phyloP scores from a whole-genome alignment of 2,888 invertebrate genomes.

The Polydrusus cervinus region DNA sequence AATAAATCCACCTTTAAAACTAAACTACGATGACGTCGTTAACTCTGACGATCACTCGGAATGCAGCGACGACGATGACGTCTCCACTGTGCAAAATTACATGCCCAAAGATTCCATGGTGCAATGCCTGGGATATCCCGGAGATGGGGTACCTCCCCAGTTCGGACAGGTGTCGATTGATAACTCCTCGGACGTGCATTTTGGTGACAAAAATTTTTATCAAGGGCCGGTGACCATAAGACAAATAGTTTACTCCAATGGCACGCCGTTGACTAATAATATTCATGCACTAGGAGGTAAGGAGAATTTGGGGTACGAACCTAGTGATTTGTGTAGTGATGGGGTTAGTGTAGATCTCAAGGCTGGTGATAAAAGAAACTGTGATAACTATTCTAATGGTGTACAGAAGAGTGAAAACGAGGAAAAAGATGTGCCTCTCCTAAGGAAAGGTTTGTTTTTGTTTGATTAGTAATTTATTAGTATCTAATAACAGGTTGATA shows the following conservation, averaged over 20 bases:
- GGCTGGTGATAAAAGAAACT: conserved; percentile 9
- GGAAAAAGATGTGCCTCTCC: neutral
- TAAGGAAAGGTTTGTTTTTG: conserved; percentile 2
- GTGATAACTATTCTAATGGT: conserved; percentile 1
- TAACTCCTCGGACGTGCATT: conserved; percentile 82
- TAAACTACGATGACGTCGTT: neutral
- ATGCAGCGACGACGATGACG: conserved; percentile 16
- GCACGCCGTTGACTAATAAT: conserved; percentile 24
- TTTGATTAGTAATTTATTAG: neutral
- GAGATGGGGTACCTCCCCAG: neutral
- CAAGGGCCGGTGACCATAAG: conserved; percentile 87
- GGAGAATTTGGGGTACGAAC: conserved; percentile 33
- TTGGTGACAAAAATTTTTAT: conserved; percentile 85
- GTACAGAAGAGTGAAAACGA: neutral
- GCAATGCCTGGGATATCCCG: conserved; percentile 26
- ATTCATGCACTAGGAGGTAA: neutral
- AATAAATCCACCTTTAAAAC: neutral
- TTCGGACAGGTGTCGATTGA: conserved; percentile 74
- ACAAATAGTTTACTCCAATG: conserved; percentile 76
- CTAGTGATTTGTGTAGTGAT: neutral
- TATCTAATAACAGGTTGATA: too few relatives aligned
- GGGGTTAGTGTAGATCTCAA: conserved; percentile 3
- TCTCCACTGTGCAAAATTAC: neutral
- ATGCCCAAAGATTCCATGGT: conserved; percentile 15
- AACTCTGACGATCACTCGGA: neutral